Percentiles rank a stretch among this genome's conserved stretches.
phyloP scores from a whole-genome alignment of 1,140 invertebrate genomes.

The Uloborus diversus region DNA sequence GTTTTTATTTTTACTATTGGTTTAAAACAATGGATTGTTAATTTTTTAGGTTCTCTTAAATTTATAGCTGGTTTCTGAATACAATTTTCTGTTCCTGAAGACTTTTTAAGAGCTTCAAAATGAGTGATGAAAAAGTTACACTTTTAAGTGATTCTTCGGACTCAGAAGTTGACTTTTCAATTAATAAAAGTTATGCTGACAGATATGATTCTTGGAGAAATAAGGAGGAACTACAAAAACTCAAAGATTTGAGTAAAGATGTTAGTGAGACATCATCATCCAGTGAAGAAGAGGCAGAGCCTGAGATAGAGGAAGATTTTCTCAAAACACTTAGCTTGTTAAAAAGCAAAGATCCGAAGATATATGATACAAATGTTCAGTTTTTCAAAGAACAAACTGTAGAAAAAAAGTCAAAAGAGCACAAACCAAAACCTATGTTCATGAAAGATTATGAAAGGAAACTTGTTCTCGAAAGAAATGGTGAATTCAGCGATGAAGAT shows the following conservation, averaged over 20 bases:
- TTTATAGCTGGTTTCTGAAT: too few relatives aligned
- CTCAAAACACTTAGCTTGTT: constrained; percentile 67
- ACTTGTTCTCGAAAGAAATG: constrained; percentile 67
- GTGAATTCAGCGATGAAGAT: constrained; percentile 54
- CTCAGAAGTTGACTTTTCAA: constrained; percentile 68
- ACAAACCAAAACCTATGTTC: constrained; percentile 65
- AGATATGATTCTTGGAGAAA: constrained; percentile 82
- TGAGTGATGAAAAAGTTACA: neutral
- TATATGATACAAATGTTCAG: constrained; percentile 66
- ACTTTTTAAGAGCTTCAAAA: too few relatives aligned
- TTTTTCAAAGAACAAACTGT: constrained; percentile 63
- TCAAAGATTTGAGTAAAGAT: constrained; percentile 67
- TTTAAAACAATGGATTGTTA: too few relatives aligned
- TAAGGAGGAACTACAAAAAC: constrained; percentile 87
- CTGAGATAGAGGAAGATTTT: constrained; percentile 66
- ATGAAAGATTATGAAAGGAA: constrained; percentile 69
- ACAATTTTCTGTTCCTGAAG: too few relatives aligned
- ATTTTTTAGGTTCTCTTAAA: too few relatives aligned
- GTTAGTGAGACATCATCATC: neutral
- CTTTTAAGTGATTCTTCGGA: constrained; percentile 14
- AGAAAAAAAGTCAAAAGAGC: constrained; percentile 57
- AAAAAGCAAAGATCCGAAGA: constrained; percentile 68
- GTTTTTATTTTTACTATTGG: too few relatives aligned
- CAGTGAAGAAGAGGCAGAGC: constrained; percentile 22
- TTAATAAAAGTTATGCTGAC: constrained; percentile 82